phyloP scores from a whole-genome alignment of 2,888 invertebrate species.

The Sisyra nigra region DNA sequence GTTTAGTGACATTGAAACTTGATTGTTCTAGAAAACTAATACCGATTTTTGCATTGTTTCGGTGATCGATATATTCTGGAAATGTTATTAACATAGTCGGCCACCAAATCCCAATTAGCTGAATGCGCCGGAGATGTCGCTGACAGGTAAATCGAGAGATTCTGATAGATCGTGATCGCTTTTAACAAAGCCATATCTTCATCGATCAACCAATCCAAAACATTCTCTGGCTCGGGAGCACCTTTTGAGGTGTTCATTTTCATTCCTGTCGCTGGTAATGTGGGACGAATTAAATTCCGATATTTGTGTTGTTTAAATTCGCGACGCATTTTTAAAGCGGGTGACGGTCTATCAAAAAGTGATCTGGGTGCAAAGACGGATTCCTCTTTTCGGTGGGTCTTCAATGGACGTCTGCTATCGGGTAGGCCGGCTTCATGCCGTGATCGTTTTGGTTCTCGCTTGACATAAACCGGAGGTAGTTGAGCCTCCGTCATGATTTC shows the following conservation, averaged over 20 bases:
- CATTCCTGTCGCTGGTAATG: conserved; percentile 32
- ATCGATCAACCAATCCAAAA: conserved; percentile 77
- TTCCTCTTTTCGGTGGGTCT: conserved; percentile 52
- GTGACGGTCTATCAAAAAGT: conserved; percentile 63
- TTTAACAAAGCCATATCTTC: conserved; percentile 83
- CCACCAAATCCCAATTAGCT: conserved; percentile 92
- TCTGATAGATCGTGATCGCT: conserved; percentile 57
- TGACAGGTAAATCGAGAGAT: conserved; percentile 58
- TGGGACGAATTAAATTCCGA: conserved; percentile 36
- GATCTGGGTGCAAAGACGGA: conserved; percentile 63
- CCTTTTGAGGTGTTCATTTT: conserved; percentile 34
- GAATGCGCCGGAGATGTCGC: conserved; percentile 68
- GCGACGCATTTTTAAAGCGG: conserved; percentile 58
- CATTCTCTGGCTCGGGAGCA: conserved; percentile 42
- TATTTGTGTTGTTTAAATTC: conserved; percentile 58
- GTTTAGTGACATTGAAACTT: too few species aligned
- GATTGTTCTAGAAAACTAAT: conserved; percentile 19
- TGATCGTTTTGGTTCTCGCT: conserved; percentile 57
- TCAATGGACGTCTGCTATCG: conserved; percentile 38
- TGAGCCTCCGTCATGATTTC: conserved; percentile 59
- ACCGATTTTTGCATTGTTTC: conserved; percentile 77
- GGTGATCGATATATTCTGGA: conserved; percentile 76
- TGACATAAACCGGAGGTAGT: conserved; percentile 64
- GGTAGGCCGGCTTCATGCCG: conserved; percentile 43
- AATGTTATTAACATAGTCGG: conserved; percentile 78